Evolutionary conservation across 2,888 invertebrate genomes (phyloP).

Genomic region (Hirtodrosophila trivittata): DNA sequence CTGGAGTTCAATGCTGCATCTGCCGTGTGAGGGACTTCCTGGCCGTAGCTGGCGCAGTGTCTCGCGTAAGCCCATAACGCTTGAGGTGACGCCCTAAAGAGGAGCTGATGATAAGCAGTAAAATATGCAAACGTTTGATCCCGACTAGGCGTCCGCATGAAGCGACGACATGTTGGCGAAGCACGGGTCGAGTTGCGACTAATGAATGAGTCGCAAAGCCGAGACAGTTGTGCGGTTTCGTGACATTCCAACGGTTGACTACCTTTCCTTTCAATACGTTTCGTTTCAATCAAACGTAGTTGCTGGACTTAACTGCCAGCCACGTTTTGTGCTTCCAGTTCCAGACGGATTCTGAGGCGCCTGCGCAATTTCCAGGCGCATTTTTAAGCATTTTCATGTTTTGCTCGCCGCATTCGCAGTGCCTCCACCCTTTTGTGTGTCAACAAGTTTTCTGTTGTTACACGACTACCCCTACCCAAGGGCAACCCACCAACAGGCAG

Average conservation of each 20-base stretch:
- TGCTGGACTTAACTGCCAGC: too few species aligned
- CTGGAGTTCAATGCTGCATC: conserved; percentile 71
- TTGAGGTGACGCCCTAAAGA: background rate
- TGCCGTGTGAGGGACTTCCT: conserved; percentile 57
- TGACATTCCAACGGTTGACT: conserved; percentile 45
- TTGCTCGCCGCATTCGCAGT: conserved; percentile 59
- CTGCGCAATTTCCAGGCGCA: conserved; percentile 28
- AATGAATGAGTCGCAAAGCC: conserved; percentile 28
- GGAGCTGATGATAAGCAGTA: background rate
- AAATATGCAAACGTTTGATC: background rate
- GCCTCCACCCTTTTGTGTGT: conserved; percentile 14
- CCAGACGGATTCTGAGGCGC: conserved; percentile 43
- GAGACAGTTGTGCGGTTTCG: conserved; percentile 57
- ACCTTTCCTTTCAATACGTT: conserved; percentile 65
- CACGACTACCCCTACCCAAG: too few species aligned
- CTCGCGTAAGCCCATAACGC: conserved; percentile 72
- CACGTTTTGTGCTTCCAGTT: conserved; percentile 15
- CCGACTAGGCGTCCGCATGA: background rate
- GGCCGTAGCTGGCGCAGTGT: conserved; percentile 63
- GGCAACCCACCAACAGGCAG: background rate
- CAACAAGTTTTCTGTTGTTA: conserved; percentile 62
- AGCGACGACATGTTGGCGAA: conserved; percentile 53
- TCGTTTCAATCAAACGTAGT: conserved; percentile 55
- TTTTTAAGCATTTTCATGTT: conserved; percentile 47
- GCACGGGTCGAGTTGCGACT: conserved; percentile 58